Evolutionary conservation across 2,797 vertebrate species (phyloP), one percentile per base, ranked within the genome.

Genomic region (Sebastes nivosus): DNA sequence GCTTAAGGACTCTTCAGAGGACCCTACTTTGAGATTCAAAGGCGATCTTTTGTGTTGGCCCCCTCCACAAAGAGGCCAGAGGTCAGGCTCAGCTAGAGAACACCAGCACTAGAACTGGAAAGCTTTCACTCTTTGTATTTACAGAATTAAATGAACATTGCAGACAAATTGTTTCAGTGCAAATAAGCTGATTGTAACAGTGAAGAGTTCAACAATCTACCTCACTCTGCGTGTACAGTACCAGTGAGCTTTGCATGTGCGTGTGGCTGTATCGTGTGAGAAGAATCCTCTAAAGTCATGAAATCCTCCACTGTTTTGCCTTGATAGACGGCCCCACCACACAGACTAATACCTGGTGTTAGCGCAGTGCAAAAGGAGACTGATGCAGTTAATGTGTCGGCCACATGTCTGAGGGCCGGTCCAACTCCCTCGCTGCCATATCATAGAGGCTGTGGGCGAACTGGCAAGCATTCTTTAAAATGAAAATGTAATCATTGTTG

Each of bases 251-350:
- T 58, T 50, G 24, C 59, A n/a, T 77, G 84, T 74, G 81, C 59
- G 52, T 82, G 82, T 67, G 75, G 38, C 22, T 12, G 5, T 89
- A 61, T 88, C 82, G 79, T 89, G 89, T 86, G 81, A 88, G 79
- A 82, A n/a, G 52, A 81, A 87, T 87, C 87, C 85, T 38, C 67
- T 81, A 82, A 91, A 90, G 80, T 88, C 78, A 25, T 78, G 74
- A 90, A 93, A 92, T 86, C 85, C 86, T 65, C 71, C 73, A 29
- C 29, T 87, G 86, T 89, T 90, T 82, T 81, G 75, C 79, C 82
- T 87, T 72, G 65, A 88, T 81, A 76, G 77, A 81, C 67, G 2
- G 72, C 68, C 81, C 85, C 75, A 72, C 71, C 77, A 4, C 52
- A 2, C 71, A 27, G 67, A 61, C 67, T 90, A 89, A 87, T 84